Conservation (phyloP, 2,113 vertebrate genomes). For the Dasyornis broadbenti region DNA sequence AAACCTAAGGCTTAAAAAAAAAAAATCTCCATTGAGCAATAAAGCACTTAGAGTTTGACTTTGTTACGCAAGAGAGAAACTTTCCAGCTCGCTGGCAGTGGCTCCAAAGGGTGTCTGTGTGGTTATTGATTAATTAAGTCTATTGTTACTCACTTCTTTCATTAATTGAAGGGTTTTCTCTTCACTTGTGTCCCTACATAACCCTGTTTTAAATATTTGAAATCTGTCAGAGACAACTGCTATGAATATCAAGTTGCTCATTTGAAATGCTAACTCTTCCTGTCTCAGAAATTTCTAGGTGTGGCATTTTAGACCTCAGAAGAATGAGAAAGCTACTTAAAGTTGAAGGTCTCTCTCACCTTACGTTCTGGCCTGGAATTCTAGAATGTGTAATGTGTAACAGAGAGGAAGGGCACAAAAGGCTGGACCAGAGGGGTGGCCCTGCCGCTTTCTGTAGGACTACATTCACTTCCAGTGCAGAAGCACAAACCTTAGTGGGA, state of each 20-base stretch:
- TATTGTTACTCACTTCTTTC: constrained; percentile 55
- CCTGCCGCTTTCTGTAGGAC: background rate
- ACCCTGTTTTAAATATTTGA: background rate
- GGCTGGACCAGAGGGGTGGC: background rate
- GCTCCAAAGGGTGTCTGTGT: constrained; percentile 26
- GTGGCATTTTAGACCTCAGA: background rate
- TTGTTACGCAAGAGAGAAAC: constrained; percentile 50
- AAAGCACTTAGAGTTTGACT: constrained; percentile 44
- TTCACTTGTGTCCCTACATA: constrained; percentile 8
- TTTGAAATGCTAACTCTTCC: constrained; percentile 18
- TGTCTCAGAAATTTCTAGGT: background rate
- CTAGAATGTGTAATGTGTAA: background rate
- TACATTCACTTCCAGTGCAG: background rate
- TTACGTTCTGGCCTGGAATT: background rate
- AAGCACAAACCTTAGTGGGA: background rate
- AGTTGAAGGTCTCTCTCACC: background rate
- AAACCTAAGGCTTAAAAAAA: constrained; percentile 23
- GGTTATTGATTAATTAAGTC: constrained; percentile 60
- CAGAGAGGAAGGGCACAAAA: background rate
- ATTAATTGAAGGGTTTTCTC: constrained; percentile 50
- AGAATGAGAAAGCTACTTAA: background rate
- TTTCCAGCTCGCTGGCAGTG: constrained; percentile 56
- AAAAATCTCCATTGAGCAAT: constrained; percentile 27
- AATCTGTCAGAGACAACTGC: background rate
- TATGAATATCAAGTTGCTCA: background rate